Evolutionary conservation across 2,113 vertebrate genomes (phyloP).

Genomic region (Grantiella picta): DNA sequence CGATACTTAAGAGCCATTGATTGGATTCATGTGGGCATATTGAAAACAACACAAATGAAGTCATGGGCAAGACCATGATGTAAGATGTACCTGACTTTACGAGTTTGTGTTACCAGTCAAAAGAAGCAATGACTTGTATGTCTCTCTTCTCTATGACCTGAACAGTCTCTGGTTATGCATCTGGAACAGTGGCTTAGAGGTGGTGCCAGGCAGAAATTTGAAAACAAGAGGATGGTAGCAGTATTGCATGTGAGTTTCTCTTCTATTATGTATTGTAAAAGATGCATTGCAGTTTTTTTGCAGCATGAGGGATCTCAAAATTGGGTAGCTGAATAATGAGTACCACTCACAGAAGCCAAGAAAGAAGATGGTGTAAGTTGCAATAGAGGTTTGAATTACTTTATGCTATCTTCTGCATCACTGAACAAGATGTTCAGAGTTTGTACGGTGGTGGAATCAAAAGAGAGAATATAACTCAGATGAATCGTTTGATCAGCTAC

Average conservation of each 20-base stretch:
- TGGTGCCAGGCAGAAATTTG: not conserved
- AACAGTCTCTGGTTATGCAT: not conserved
- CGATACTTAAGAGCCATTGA: not conserved
- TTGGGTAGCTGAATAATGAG: not conserved
- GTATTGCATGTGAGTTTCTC: not conserved
- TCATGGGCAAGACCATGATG: not conserved
- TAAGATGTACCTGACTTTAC: not conserved
- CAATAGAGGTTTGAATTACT: not conserved
- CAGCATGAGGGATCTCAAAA: not conserved
- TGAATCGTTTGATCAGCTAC: not conserved
- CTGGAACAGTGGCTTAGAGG: not conserved
- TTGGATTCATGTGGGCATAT: not conserved
- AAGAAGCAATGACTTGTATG: not conserved
- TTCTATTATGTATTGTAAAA: not conserved
- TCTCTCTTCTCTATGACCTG: not conserved
- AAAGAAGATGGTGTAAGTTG: not conserved
- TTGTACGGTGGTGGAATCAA: not conserved
- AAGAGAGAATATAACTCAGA: not conserved
- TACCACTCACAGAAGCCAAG: not conserved
- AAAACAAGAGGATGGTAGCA: not conserved
- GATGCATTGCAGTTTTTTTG: not conserved
- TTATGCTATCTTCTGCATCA: not conserved
- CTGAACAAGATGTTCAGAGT: not conserved
- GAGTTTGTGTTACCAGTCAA: not conserved
- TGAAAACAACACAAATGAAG: not conserved